Evolutionary conservation across 2,797 vertebrate genomes (phyloP).

Genomic region (Sparus aurata): DNA sequence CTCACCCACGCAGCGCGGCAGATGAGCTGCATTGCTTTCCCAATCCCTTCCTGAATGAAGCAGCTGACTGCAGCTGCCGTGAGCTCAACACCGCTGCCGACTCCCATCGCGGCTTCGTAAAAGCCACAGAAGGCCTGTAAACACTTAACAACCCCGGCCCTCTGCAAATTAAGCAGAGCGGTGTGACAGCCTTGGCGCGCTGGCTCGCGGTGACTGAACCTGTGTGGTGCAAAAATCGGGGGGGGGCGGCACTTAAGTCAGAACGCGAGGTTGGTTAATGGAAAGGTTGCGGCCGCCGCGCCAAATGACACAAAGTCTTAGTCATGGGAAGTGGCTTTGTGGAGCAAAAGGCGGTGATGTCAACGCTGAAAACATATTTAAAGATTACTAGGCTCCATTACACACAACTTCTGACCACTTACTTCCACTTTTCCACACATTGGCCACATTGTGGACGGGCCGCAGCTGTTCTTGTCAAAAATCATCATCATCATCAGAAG

Average conservation of each 20-base stretch:
- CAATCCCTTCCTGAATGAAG: conserved; percentile 53
- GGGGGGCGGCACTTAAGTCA: neutral
- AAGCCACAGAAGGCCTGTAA: conserved; percentile 62
- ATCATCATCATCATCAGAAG: neutral
- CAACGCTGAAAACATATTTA: conserved; percentile 18
- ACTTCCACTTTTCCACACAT: conserved; percentile 24
- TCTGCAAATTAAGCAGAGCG: conserved; percentile 54
- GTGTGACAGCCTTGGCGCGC: conserved; percentile 49
- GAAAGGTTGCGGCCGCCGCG: conserved; percentile 26
- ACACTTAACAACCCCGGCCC: conserved; percentile 53
- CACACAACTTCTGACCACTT: conserved; percentile 34
- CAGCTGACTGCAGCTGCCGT: conserved; percentile 70
- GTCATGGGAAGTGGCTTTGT: conserved; percentile 47
- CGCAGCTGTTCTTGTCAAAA: conserved; percentile 25
- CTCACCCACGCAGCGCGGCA: conserved; percentile 36
- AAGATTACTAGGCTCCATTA: conserved; percentile 33
- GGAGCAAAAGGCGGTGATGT: conserved; percentile 32
- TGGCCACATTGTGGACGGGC: neutral
- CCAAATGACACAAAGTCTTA: conserved; percentile 41
- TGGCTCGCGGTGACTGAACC: conserved; percentile 54
- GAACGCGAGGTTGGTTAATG: conserved; percentile 13
- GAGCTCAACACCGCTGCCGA: conserved; percentile 47
- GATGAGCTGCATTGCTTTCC: conserved; percentile 43
- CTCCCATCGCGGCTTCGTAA: conserved; percentile 44
- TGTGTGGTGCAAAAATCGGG: conserved; percentile 22